Percentiles rank a stretch among this genome's conserved stretches.
Conservation (phyloP, 2,888 invertebrate species). For the Piscicola geometra region DNA sequence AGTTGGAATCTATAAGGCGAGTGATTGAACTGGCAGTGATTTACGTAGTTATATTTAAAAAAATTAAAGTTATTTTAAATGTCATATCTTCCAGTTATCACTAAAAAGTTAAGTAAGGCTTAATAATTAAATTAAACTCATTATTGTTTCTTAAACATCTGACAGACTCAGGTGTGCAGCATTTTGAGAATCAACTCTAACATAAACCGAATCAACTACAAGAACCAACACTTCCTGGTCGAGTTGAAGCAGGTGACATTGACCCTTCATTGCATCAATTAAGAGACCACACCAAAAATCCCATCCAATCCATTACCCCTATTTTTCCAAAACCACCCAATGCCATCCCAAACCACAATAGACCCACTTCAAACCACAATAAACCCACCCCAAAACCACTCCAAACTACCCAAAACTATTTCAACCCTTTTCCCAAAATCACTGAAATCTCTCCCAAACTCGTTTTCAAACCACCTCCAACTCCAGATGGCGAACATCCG, state of each 20-base stretch:
- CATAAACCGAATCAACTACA: slow-evolving; percentile 23
- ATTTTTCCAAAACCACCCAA: too few relatives aligned
- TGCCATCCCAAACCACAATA: too few relatives aligned
- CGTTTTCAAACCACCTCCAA: background rate
- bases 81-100: too few relatives aligned
- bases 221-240: slow-evolving; percentile 11
- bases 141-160: too few relatives aligned
- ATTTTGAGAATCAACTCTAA: slow-evolving; percentile 30
- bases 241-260: slow-evolving; percentile 21
- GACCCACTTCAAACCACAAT: too few relatives aligned
- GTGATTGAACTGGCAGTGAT: too few relatives aligned
- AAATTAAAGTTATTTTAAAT: too few relatives aligned
- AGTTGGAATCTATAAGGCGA: slow-evolving; percentile 27
- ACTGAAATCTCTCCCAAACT: background rate
- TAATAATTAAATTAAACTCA: background rate
- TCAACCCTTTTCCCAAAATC: too few relatives aligned
- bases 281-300: background rate
- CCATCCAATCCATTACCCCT: background rate
- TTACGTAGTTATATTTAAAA: too few relatives aligned
- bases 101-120: too few relatives aligned
- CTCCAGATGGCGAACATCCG: slow-evolving; percentile 57
- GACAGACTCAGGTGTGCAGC: slow-evolving; percentile 31
- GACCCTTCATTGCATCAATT: background rate
- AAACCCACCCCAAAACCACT: too few relatives aligned
- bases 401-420: too few relatives aligned